Percentiles rank a stretch among this genome's conserved stretches.
Evolutionary conservation across 2,888 invertebrate genomes (phyloP).

Genomic region (Ochlodes sylvanus): DNA sequence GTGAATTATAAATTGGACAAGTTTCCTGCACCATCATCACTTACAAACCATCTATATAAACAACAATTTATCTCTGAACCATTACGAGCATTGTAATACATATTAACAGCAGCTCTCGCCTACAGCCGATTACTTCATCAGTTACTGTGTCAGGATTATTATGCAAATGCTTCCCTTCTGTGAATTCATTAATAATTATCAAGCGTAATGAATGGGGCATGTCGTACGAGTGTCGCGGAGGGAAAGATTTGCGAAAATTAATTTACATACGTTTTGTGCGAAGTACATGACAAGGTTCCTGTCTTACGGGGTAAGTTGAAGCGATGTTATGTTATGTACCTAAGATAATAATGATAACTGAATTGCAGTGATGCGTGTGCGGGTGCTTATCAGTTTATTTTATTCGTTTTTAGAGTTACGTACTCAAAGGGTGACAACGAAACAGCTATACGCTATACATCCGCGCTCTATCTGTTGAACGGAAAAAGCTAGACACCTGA

Average conservation of each 20-base stretch:
- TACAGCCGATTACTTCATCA: slow-evolving; percentile 30
- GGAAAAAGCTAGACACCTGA: no score
- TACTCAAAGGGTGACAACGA: no score
- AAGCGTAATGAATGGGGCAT: slow-evolving; percentile 27
- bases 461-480: no score
- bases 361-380: no score
- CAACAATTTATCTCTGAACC: background rate
- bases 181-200: slow-evolving; percentile 33
- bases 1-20: no score
- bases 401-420: no score
- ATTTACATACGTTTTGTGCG: slow-evolving; percentile 29
- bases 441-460: no score
- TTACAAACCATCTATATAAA: background rate
- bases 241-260: slow-evolving; percentile 34
- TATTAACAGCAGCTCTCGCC: slow-evolving; percentile 13
- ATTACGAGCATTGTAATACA: slow-evolving; percentile 19
- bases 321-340: background rate
- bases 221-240: slow-evolving; percentile 19
- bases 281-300: background rate
- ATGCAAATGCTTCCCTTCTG: slow-evolving; percentile 39
- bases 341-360: no score
- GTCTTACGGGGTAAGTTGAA: background rate
- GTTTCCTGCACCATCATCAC: no score
- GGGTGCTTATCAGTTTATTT: no score
- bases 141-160: slow-evolving; percentile 31